These are phyloP conservation scores for Phodopus roborovskii DNA, from an alignment of 2,113 vertebrate genomes.

Conservation along the genomic window DNA sequence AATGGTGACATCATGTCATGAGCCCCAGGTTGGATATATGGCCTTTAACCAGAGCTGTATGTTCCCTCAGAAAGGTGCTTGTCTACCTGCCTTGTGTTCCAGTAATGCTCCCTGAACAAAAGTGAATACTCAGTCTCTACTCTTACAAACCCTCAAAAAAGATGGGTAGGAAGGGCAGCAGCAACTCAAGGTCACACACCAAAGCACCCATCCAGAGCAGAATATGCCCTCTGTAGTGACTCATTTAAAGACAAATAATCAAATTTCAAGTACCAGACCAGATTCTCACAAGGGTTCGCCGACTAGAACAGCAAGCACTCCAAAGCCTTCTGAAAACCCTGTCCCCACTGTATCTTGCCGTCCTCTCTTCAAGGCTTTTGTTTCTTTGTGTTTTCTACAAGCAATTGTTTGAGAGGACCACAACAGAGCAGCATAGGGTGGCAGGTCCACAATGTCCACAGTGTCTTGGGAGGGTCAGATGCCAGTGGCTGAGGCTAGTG, in stretches of 20 bases:
- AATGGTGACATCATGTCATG: too few species aligned
- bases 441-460: background rate
- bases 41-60: background rate
- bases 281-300: background rate
- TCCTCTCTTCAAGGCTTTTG: background rate
- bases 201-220: too few species aligned
- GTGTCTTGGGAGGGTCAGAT: too few species aligned
- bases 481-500: background rate
- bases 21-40: background rate
- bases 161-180: background rate
- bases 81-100: background rate
- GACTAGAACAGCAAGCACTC: background rate
- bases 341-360: background rate
- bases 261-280: background rate
- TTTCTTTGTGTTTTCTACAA: background rate
- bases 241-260: background rate
- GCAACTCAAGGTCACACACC: background rate
- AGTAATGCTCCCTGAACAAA: background rate
- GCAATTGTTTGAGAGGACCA: background rate
- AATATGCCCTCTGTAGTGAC: background rate
- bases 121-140: background rate
- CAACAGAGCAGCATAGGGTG: background rate
- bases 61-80: background rate
- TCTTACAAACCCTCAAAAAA: background rate
- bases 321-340: background rate